Conservation (phyloP, 2,113 vertebrate genomes). For the Ammodytes dubius region DNA sequence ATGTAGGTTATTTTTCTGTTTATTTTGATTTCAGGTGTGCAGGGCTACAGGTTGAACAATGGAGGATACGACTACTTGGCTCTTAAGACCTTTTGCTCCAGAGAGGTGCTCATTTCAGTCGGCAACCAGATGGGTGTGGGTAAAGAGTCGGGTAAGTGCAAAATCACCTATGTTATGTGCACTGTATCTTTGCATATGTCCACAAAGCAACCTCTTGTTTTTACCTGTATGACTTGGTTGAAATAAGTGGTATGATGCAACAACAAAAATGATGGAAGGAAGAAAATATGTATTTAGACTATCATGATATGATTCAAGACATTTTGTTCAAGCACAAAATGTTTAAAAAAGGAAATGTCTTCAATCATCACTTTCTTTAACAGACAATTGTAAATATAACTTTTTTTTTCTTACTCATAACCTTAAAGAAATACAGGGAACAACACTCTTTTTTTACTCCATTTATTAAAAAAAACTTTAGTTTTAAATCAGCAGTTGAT, state of each 20-base stretch:
- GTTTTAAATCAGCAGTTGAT: too few relatives aligned
- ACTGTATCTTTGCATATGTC: neutral
- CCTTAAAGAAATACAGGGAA: neutral
- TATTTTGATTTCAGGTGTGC: conserved; percentile 86
- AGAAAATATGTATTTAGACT: neutral
- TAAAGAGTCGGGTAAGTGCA: conserved; percentile 93
- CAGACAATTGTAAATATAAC: neutral
- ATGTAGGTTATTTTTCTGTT: neutral
- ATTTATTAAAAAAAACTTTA: too few relatives aligned
- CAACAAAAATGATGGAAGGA: too few relatives aligned
- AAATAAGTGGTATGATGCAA: neutral
- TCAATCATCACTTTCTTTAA: neutral
- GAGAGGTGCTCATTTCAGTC: conserved; percentile 91
- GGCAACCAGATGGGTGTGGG: conserved; percentile 99
- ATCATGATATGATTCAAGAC: neutral
- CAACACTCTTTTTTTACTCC: too few relatives aligned
- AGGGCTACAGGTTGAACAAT: conserved; percentile 94
- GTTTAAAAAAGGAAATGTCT: neutral
- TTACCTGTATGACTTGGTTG: neutral
- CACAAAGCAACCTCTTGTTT: neutral
- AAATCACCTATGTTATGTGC: too few relatives aligned
- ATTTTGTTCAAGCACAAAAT: neutral
- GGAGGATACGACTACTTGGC: conserved; percentile 96
- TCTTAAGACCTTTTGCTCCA: conserved; percentile 93
- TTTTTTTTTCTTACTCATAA: neutral